Base-by-base conservation (phyloP, 1,140 invertebrate genomes). In the Pseudomyrmex flavicornis region DNA sequence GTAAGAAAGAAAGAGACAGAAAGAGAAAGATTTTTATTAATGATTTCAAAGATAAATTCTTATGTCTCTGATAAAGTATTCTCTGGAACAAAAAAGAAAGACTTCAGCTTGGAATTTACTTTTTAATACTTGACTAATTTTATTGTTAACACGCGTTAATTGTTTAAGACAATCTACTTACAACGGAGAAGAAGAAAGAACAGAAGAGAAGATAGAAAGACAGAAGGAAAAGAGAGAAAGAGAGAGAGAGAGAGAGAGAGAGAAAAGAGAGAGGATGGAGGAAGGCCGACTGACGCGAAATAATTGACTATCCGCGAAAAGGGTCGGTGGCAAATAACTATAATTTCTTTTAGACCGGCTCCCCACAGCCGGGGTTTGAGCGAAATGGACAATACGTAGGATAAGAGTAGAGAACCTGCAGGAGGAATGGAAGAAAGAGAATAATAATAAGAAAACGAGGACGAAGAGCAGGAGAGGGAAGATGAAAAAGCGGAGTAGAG, bases 251-350 rank as follows among this genome's bases (percentile, higher is more conserved):
- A 65, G 22, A 26, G 12, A 35, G 50, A 26, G 20, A 10, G 8
- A 17, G 54, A 48, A 10, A 10, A 17, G 54, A 48, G 44, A 35
- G 35, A 50, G 13, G 58, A 26, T n/a, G 63, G 44, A 35, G 54
- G 76, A 44, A 80, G 76, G 65, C 91, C 91, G 91, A 93, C 92
- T 93, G 92, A 91, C 84, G 91, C 92, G 91, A 93, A 93, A 94
- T 93, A 93, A 93, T 91, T 90, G 92, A 93, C 93, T 93, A 92
- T 94, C 89, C 91, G 86, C 35, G 35, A 35, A 89, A 88, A 88
- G 90, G 91, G 84, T 89, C 88, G 89, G 85, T 88, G 91, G 92
- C 91, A 94, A 94, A 94, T 94, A 93, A 94, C 93, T 94, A 94
- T 94, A 94, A 94, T 94, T 94, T 94, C 91, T 93, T 91, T 91